Conservation (phyloP, 2,113 vertebrate genomes). For the Plectropomus leopardus region DNA sequence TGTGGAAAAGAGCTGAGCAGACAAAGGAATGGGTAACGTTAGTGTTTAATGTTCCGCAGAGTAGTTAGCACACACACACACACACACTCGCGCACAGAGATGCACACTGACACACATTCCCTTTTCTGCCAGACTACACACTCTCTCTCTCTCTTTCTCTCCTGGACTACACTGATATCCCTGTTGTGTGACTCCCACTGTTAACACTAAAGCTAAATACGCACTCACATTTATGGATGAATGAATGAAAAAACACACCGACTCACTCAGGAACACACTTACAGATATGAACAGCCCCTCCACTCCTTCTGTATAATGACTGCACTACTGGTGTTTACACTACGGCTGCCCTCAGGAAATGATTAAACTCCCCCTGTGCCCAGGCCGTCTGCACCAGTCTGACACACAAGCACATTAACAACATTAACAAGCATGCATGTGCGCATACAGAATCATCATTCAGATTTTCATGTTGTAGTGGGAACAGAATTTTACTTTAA, state of each 20-base stretch:
- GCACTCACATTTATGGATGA: slow-evolving; percentile 38
- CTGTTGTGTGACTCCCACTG: slow-evolving; percentile 47
- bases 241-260: slow-evolving; percentile 53
- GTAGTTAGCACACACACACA: slow-evolving; percentile 49
- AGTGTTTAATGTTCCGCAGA: slow-evolving; percentile 71
- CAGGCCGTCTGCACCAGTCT: slow-evolving; percentile 28
- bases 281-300: slow-evolving; percentile 5
- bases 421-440: background rate
- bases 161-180: slow-evolving; percentile 38
- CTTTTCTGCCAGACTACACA: slow-evolving; percentile 41
- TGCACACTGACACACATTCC: slow-evolving; percentile 46
- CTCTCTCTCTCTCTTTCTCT: slow-evolving; percentile 38
- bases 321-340: slow-evolving; percentile 68
- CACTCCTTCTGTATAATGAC: slow-evolving; percentile 57
- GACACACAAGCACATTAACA: slow-evolving; percentile 3
- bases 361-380: slow-evolving; percentile 59
- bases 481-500: background rate
- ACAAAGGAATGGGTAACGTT: slow-evolving; percentile 64
- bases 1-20: slow-evolving; percentile 75
- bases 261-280: slow-evolving; percentile 11
- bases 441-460: background rate
- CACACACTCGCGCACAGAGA: slow-evolving; percentile 18
- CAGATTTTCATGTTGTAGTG: background rate
- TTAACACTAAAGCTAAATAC: slow-evolving; percentile 46
- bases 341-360: slow-evolving; percentile 70